These are phyloP conservation scores for Pinctada fucata DNA, from an alignment of 2,888 invertebrate species.

Conservation along the genomic window DNA sequence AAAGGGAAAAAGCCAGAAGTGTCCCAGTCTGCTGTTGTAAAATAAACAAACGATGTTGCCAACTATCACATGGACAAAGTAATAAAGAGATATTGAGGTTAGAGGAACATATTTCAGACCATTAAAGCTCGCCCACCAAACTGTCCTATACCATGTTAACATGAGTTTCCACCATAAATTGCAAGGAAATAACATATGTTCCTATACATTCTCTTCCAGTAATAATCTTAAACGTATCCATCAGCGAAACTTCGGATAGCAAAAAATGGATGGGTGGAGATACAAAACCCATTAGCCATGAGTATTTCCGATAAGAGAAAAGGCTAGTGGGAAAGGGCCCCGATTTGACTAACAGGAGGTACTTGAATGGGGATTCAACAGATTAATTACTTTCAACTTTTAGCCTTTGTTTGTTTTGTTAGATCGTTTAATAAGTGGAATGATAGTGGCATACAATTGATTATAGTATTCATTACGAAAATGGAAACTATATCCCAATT, in stretches of 20 bases:
- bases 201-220: conserved; percentile 16
- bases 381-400: conserved; percentile 2
- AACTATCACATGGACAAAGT: too few relatives aligned
- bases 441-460: too few relatives aligned
- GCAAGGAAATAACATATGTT: conserved; percentile 22
- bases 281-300: conserved; percentile 16
- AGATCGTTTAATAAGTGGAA: neutral
- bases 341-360: neutral
- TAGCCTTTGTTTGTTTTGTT: neutral
- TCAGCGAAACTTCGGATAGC: conserved; percentile 11
- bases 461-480: too few relatives aligned
- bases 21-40: too few relatives aligned
- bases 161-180: conserved; percentile 6
- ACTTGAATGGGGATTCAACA: neutral
- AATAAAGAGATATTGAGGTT: neutral
- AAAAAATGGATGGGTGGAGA: conserved; percentile 5
- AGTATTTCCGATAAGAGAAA: neutral
- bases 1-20: too few relatives aligned
- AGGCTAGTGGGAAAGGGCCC: neutral
- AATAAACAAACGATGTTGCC: too few relatives aligned
- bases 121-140: neutral
- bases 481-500: too few relatives aligned
- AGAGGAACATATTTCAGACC: neutral
- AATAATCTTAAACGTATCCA: conserved; percentile 18
- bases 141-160: neutral